Percentiles rank a stretch among this genome's conserved stretches.
Evolutionary conservation across 1,140 invertebrate species (phyloP).

Genomic region (Drosophila auraria): DNA sequence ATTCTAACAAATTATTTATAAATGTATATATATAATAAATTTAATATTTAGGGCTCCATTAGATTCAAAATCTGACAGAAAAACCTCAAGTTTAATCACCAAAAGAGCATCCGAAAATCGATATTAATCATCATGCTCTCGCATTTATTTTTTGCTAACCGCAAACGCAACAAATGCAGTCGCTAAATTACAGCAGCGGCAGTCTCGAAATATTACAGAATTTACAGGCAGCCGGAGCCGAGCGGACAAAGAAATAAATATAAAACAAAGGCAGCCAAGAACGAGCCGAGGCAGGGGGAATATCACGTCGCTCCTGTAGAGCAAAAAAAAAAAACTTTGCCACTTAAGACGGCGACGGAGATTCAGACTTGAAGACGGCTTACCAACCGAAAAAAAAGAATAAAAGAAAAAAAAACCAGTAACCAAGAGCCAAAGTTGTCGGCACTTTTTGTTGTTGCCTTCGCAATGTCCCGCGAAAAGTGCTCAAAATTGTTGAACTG

Average conservation of each 20-base stretch:
- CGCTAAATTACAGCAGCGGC: constrained; percentile 64
- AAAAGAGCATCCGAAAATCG: constrained; percentile 14
- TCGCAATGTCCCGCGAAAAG: constrained; percentile 52
- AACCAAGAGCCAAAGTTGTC: constrained; percentile 47
- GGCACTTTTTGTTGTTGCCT: constrained; percentile 58
- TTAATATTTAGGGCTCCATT: no score
- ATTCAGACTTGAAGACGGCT: constrained; percentile 55
- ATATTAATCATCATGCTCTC: background rate
- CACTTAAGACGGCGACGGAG: constrained; percentile 64
- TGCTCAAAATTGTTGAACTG: constrained; percentile 73
- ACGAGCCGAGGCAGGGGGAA: constrained; percentile 5
- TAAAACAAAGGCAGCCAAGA: constrained; percentile 46
- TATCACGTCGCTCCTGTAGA: constrained; percentile 38
- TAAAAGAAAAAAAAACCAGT: constrained; percentile 10
- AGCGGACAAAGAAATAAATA: constrained; percentile 25
- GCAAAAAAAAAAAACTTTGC: constrained; percentile 51
- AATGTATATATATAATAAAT: background rate
- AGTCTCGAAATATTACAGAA: constrained; percentile 65
- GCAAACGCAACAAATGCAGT: constrained; percentile 75
- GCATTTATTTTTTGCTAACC: constrained; percentile 47
- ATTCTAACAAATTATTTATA: no score
- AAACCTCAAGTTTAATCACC: no score
- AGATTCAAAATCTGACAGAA: no score
- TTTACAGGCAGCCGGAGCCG: constrained; percentile 15
- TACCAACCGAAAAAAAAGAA: constrained; percentile 25